Percentiles rank a stretch among this genome's conserved stretches.
These are phyloP conservation scores for Acrocephalus kingi DNA, from an alignment of 2,113 vertebrate genomes.

Conservation along the genomic window DNA sequence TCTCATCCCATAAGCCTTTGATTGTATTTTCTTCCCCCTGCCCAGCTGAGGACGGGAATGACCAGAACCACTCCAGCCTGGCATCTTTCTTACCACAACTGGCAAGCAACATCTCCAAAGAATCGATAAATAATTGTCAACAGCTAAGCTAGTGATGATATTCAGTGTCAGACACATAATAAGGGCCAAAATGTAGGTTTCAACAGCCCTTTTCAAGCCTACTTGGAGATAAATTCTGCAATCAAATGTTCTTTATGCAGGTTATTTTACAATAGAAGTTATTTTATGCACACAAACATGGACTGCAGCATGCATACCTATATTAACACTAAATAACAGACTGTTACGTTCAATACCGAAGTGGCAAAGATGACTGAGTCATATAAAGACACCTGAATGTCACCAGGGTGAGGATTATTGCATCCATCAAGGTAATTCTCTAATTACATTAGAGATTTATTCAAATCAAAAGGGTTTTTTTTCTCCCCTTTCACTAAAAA, in stretches of 20 bases:
- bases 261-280: not conserved
- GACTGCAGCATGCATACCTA: not conserved
- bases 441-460: not conserved
- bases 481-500: not conserved
- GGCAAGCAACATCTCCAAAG: not conserved
- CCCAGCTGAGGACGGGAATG: not conserved
- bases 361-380: not conserved
- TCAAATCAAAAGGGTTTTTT: not conserved
- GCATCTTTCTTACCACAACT: not conserved
- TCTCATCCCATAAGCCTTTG: accelerated
- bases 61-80: not conserved
- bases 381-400: not conserved
- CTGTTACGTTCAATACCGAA: not conserved
- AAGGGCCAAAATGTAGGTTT: not conserved
- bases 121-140: not conserved
- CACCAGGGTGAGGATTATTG: not conserved
- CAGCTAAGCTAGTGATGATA: not conserved
- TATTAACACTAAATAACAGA: not conserved
- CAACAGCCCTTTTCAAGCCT: not conserved
- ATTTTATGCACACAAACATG: not conserved
- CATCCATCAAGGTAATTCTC: not conserved
- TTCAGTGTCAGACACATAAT: not conserved
- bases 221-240: not conserved
- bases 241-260: not conserved
- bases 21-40: not conserved